phyloP scores from a whole-genome alignment of 2,888 invertebrate genomes.

The Drosophila monieri region DNA sequence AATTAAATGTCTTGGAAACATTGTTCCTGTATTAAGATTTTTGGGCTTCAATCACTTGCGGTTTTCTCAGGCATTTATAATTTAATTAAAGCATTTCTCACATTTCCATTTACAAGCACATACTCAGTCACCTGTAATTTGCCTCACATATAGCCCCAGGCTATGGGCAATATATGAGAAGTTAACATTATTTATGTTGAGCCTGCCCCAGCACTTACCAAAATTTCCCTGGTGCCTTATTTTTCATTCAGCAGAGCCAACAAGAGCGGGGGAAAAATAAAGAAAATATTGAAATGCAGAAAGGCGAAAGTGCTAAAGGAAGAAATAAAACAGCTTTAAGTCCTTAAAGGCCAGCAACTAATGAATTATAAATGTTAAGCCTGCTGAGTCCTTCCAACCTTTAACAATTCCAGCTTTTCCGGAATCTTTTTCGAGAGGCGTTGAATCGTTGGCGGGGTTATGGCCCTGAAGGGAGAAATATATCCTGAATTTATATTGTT shows the following conservation, averaged over 20 bases:
- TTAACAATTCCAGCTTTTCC: constrained; percentile 12
- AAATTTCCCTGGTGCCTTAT: constrained; percentile 73
- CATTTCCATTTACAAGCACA: constrained; percentile 5
- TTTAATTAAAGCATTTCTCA: constrained; percentile 32
- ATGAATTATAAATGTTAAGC: constrained; percentile 45
- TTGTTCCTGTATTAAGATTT: background rate
- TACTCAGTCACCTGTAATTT: constrained; percentile 15
- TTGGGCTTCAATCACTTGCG: background rate
- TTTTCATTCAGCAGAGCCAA: constrained; percentile 37
- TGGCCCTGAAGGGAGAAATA: constrained; percentile 24
- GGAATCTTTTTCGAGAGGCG: constrained; percentile 12
- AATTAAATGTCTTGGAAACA: background rate
- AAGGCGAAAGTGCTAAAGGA: constrained; percentile 11
- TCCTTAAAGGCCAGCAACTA: constrained; percentile 55
- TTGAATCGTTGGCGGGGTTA: constrained; percentile 18
- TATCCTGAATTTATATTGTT: constrained; percentile 2
- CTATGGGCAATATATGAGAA: background rate
- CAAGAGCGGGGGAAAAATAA: background rate
- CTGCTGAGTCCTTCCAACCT: constrained; percentile 25
- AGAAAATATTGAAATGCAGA: constrained; percentile 22
- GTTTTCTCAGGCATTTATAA: constrained; percentile 8
- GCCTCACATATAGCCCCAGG: constrained; percentile 1
- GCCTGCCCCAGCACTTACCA: constrained; percentile 50
- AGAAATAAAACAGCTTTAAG: constrained; percentile 36
- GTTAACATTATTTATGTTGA: constrained; percentile 58